phyloP scores from a whole-genome alignment of 1,140 invertebrate species.

The Panagrolaimus sp. region DNA sequence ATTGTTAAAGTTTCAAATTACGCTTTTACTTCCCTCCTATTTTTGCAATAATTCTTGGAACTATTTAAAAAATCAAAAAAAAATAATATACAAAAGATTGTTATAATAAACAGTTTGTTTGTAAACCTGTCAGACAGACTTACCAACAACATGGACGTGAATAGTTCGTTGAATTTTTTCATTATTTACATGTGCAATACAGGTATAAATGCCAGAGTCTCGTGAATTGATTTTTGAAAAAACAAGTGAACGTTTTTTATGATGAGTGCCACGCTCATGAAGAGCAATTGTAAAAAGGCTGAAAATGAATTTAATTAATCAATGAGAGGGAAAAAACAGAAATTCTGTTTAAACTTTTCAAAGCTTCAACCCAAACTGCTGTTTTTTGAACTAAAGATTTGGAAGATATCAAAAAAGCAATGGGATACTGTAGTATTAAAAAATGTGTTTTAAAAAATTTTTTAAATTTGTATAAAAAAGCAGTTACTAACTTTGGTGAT shows the following conservation, averaged over 20 bases:
- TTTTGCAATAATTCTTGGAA: conserved; percentile 10
- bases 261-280: conserved; percentile 10
- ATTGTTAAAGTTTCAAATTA: not conserved
- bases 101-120: conserved; percentile 18
- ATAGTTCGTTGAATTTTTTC: conserved; percentile 15
- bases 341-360: too few species aligned
- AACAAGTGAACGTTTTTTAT: conserved; percentile 16
- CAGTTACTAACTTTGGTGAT: conserved; percentile 14
- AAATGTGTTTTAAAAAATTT: not conserved
- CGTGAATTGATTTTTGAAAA: conserved; percentile 24
- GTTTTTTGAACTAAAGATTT: too few species aligned
- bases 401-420: too few species aligned
- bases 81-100: conserved; percentile 15
- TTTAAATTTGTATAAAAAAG: conserved; percentile 3
- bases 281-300: conserved; percentile 7
- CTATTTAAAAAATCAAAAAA: conserved; percentile 11
- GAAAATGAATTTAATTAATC: not conserved
- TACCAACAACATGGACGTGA: conserved; percentile 21
- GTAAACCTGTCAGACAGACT: conserved; percentile 12
- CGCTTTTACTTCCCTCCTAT: not conserved
- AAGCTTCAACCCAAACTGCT: too few species aligned
- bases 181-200: conserved; percentile 16
- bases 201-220: conserved; percentile 22
- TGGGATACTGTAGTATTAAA: not conserved
- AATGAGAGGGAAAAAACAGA: too few species aligned